phyloP scores from a whole-genome alignment of 2,888 invertebrate genomes.

The Crematogaster levior region DNA sequence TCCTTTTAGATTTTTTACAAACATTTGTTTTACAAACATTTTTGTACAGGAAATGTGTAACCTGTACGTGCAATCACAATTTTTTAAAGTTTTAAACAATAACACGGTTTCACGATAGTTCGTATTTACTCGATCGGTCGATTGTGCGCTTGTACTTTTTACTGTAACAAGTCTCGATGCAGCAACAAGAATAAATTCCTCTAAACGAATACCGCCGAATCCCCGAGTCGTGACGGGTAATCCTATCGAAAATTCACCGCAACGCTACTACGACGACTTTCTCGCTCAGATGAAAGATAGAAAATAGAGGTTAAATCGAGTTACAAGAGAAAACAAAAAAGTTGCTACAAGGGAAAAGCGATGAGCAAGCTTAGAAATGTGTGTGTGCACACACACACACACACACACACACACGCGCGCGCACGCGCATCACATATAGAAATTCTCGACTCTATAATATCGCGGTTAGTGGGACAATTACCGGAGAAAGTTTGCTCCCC shows the following conservation, averaged over 20 bases:
- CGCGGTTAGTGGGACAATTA: constrained; percentile 84
- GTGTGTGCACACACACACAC: constrained; percentile 4
- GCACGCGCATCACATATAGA: constrained; percentile 69
- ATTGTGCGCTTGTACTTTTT: constrained; percentile 10
- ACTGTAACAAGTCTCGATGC: neutral
- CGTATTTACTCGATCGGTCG: constrained; percentile 3
- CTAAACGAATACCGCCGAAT: neutral
- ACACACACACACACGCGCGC: neutral
- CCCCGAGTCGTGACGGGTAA: neutral
- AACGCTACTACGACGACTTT: constrained; percentile 45
- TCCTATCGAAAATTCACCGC: constrained; percentile 7
- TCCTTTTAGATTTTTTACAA: neutral
- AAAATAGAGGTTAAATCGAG: constrained; percentile 67
- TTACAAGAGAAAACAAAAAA: constrained; percentile 60
- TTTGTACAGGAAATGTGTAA: neutral
- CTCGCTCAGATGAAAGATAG: constrained; percentile 58
- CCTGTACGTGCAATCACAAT: neutral
- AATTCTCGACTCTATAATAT: constrained; percentile 82
- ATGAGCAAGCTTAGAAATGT: constrained; percentile 27
- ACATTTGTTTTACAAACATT: constrained; percentile 9
- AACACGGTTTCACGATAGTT: neutral
- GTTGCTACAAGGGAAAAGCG: constrained; percentile 60
- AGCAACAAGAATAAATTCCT: neutral
- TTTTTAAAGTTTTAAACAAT: neutral
- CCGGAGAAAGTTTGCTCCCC: constrained; percentile 83